Percentiles rank a stretch among this genome's conserved stretches.
Conservation (phyloP, 2,113 vertebrate genomes). For the Cygnus atratus region DNA sequence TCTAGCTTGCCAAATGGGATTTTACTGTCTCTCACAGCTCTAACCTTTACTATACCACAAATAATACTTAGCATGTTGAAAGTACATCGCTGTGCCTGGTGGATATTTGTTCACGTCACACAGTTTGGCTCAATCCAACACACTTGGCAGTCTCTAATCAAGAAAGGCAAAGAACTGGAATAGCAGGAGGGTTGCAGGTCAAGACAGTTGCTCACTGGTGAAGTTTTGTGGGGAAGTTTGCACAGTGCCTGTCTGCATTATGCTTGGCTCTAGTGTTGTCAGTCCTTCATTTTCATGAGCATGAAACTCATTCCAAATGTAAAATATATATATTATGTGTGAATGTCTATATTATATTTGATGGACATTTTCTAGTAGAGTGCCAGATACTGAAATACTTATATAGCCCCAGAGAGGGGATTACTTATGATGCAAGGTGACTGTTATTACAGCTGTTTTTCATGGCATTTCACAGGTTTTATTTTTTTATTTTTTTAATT, state of each 20-base stretch:
- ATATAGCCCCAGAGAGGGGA: not conserved
- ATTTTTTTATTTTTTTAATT: not conserved
- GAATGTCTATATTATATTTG: not conserved
- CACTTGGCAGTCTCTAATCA: conserved; percentile 25
- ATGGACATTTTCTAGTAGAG: not conserved
- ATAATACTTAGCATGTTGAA: conserved; percentile 10
- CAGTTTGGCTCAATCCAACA: not conserved
- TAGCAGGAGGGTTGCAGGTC: conserved; percentile 37
- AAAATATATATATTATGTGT: conserved; percentile 7
- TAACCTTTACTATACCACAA: conserved; percentile 20
- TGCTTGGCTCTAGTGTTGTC: conserved; percentile 1
- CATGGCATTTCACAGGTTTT: not conserved
- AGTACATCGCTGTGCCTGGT: not conserved
- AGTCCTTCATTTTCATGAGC: conserved; percentile 33
- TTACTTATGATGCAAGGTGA: not conserved
- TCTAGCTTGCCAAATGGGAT: not conserved
- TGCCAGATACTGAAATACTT: not conserved
- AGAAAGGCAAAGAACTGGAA: not conserved
- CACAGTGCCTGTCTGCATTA: not conserved
- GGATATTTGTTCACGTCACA: conserved; percentile 20
- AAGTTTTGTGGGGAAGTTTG: not conserved
- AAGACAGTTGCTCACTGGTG: not conserved
- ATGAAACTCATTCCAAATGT: conserved; percentile 27
- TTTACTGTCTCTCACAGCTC: conserved; percentile 19
- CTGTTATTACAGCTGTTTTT: not conserved